phyloP scores from a whole-genome alignment of 2,888 invertebrate genomes.

The Eupithecia subfuscata region DNA sequence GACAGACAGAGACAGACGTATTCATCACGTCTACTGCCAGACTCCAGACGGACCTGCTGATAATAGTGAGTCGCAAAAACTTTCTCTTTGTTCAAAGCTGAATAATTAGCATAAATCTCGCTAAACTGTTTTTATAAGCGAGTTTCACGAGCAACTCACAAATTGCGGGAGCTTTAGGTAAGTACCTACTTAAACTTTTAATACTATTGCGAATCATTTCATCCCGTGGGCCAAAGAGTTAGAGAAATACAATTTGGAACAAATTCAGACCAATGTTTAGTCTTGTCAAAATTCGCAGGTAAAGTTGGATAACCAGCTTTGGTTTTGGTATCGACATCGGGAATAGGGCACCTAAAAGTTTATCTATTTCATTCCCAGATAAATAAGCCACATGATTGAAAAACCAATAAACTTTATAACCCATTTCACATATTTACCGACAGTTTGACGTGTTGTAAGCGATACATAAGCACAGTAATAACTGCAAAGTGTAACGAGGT shows the following conservation, averaged over 20 bases:
- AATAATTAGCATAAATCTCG: slow-evolving; percentile 1
- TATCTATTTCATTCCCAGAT: not conserved
- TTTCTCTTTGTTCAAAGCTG: slow-evolving; percentile 21
- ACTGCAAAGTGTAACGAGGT: slow-evolving; percentile 66
- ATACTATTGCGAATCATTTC: not conserved
- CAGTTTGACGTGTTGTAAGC: slow-evolving; percentile 39
- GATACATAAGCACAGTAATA: slow-evolving; percentile 50
- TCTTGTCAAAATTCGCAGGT: not conserved
- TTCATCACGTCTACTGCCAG: slow-evolving; percentile 66
- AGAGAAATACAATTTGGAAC: not conserved
- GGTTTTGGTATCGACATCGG: not conserved
- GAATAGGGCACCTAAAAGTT: not conserved
- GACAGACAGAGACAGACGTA: slow-evolving; percentile 68
- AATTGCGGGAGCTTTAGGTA: not conserved
- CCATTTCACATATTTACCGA: not conserved
- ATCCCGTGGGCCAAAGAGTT: not conserved
- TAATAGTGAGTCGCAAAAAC: slow-evolving; percentile 65
- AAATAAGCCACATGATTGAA: not conserved
- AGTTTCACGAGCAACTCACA: slow-evolving; percentile 3
- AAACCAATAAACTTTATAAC: not conserved
- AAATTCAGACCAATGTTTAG: not conserved
- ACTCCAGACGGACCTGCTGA: slow-evolving; percentile 73
- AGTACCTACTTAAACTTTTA: not conserved
- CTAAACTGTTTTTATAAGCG: slow-evolving; percentile 1
- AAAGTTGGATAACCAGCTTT: not conserved